Conservation (phyloP, 2,797 vertebrate species). For the Nannoperca australis region DNA sequence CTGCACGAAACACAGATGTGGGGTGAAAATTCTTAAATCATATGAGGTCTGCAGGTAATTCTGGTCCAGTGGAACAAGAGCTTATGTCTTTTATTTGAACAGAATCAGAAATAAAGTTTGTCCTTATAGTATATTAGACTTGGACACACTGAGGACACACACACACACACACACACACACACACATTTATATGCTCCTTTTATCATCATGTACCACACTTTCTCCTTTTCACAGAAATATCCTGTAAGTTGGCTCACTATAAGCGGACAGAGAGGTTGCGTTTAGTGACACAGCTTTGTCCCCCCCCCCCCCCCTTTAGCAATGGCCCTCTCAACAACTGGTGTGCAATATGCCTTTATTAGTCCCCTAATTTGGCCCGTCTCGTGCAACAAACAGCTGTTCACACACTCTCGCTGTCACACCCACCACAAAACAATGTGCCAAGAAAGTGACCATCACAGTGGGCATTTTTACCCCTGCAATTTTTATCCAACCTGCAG, state of each 20-base stretch:
- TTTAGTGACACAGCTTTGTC: slow-evolving; percentile 55
- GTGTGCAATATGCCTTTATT: slow-evolving; percentile 55
- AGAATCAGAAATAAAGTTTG: background rate
- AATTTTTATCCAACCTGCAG: slow-evolving; percentile 1
- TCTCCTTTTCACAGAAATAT: slow-evolving; percentile 24
- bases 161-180: background rate
- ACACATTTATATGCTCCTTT: slow-evolving; percentile 9
- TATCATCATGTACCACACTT: background rate
- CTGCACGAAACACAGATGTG: slow-evolving; percentile 46
- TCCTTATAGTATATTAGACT: background rate
- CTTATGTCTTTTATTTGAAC: slow-evolving; percentile 2
- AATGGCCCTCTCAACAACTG: slow-evolving; percentile 53
- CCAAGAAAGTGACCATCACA: slow-evolving; percentile 10
- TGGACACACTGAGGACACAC: background rate
- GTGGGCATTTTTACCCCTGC: slow-evolving; percentile 8
- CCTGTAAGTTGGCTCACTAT: slow-evolving; percentile 2
- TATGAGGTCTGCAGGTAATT: slow-evolving; percentile 21
- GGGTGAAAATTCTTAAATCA: slow-evolving; percentile 21
- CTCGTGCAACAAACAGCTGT: slow-evolving; percentile 54
- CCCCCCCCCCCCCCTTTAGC: slow-evolving; percentile 44
- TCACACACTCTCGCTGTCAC: slow-evolving; percentile 3
- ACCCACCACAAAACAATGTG: slow-evolving; percentile 5
- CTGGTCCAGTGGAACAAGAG: slow-evolving; percentile 3
- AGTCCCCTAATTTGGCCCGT: slow-evolving; percentile 38
- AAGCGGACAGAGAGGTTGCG: slow-evolving; percentile 33